These are phyloP conservation scores for Clepsis dumicolana DNA, from an alignment of 2,888 invertebrate genomes.

Conservation along the genomic window DNA sequence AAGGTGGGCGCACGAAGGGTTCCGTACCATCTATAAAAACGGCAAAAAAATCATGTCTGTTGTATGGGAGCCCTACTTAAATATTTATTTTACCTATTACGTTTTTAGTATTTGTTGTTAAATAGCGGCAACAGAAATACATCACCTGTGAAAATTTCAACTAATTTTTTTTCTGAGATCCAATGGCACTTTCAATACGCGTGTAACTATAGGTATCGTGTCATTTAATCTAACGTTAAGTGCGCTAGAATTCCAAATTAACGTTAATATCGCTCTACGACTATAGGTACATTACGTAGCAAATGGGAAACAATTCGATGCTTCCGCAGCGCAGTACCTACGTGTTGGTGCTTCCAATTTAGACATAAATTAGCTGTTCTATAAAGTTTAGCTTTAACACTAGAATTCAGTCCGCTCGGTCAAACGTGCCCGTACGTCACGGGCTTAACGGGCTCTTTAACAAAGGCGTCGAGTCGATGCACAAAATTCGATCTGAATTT, in stretches of 20 bases:
- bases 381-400: not conserved
- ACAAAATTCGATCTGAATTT: not conserved
- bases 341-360: slow-evolving; percentile 13
- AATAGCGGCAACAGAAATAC: no score
- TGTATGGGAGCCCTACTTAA: no score
- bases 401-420: slow-evolving; percentile 3
- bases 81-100: no score
- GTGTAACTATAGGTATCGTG: no score
- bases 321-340: slow-evolving; percentile 2
- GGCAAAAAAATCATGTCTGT: no score
- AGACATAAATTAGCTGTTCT: slow-evolving; percentile 32
- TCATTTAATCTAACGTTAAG: not conserved
- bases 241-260: slow-evolving; percentile 18
- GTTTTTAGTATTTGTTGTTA: no score
- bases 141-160: no score
- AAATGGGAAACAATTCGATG: slow-evolving; percentile 30
- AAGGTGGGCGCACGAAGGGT: no score
- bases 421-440: slow-evolving; percentile 9
- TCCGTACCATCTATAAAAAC: no score
- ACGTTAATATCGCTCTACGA: slow-evolving; percentile 14
- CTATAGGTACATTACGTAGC: slow-evolving; percentile 6
- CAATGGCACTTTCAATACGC: no score
- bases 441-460: slow-evolving; percentile 2
- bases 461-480: not conserved
- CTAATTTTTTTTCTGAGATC: no score